Evolutionary conservation across 2,888 invertebrate species (phyloP), one percentile per base, ranked within the genome.

Genomic region (Drosophila tripunctata): DNA sequence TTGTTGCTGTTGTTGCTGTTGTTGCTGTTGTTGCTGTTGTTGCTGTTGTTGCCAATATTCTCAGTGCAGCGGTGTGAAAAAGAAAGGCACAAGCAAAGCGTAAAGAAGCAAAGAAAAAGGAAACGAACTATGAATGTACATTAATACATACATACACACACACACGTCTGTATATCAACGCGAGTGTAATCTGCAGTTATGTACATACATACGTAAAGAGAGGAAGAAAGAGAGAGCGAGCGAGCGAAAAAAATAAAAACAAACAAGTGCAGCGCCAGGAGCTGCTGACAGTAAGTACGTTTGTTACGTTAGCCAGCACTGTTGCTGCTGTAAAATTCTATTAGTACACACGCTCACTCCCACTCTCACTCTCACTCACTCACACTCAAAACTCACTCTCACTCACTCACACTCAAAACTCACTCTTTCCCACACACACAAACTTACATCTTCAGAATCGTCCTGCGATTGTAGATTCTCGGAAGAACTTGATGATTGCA

Each of bases 381-480:
- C 27, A 7, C 21, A 10, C 17, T 10, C n/a, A n/a, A n/a, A n/a
- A 15, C 43, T 31, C n/a, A 17, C 33, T 36, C 38, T 8, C 24
- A 54, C 36, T 31, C 74, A 27, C 52, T 41, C 27, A 7, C 21
- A 10, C 17, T 10, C n/a, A n/a, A n/a, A n/a, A 15, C 7, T 38
- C n/a, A n/a, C n/a, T n/a, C n/a, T n/a, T n/a, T n/a, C n/a, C n/a
- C n/a, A n/a, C n/a, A n/a, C n/a, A n/a, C n/a, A 21, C 35, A 15
- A 17, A 81, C 90, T 89, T 79, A 89, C 89, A 78, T 89, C 89
- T 81, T 89, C 90, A 57, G 89, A 89, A 79, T 89, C 89, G 84
- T 90, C 91, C 83, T 90, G 88, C 64, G 89, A 89, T 78, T 91
- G 91, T 55, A 90, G 87, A 82, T 88, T 90, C 78, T 91, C 89